Base-by-base conservation (phyloP, 2,888 invertebrate species). In the Eupithecia tripunctaria region DNA sequence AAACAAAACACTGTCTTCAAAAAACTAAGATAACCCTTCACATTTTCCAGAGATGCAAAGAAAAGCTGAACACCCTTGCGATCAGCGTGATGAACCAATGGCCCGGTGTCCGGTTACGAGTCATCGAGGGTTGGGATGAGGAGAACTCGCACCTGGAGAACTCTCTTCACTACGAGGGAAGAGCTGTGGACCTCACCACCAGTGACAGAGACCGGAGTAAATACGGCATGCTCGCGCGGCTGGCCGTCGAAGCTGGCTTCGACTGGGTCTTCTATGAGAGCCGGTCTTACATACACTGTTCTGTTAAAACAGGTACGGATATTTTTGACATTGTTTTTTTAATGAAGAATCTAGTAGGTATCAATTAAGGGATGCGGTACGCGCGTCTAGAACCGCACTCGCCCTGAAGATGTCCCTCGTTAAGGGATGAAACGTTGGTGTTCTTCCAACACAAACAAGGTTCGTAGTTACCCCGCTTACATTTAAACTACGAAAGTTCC, bases 191-290 rank as follows among this genome's bases (percentile, higher is more conserved):
- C 95, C 97, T 99, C 85, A 98, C 98, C 78, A 99, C 99, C 82
- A 97, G 98, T 81, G 99, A 99, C 95, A 95, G 98, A 71, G 98
- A 99, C 93, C 96, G 97, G 75, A 96, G 97, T 90, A 99, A 99
- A 95, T 97, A 98, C 92, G 99, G 99, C 80, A 98, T 99, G 98
- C 95, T 99, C 86, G 99, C 99, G 64, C 95, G 99, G 76, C 95
- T 99, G 72, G 99, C 99, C 0, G 98, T 98, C 75, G 98, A 99
- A 91, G 99, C 99, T 36, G 99, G 99, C 85, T 99, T 99, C 95
- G 99, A 99, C 95, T 99, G 99, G 99, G 99, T 99, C 77, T 98
- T 97, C 95, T 99, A 99, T 90, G 98, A 99, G 92, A 98, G 98
- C 88, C 96, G 98, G 81, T 97, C 97, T 21, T 98, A 99, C 91